phyloP scores from a whole-genome alignment of 1,140 invertebrate species.

The Leptopilina boulardi region DNA sequence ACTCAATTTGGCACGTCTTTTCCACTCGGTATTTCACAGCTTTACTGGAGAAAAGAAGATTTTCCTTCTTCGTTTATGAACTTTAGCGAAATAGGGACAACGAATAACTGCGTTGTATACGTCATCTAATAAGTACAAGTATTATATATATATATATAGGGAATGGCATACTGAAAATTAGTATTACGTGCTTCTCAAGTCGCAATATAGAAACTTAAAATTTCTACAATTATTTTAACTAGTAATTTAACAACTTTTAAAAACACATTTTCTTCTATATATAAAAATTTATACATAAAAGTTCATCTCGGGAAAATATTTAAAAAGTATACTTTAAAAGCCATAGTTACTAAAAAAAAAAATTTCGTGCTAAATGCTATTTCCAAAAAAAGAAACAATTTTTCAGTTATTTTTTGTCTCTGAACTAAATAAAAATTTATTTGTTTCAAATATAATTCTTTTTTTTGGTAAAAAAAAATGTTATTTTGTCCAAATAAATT shows the following conservation, averaged over 20 bases:
- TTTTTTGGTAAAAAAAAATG: no score
- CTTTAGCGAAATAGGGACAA: slow-evolving; percentile 41
- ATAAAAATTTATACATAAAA: no score
- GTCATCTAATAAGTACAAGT: slow-evolving; percentile 35
- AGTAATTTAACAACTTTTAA: slow-evolving; percentile 12
- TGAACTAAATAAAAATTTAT: no score
- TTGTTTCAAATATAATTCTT: no score
- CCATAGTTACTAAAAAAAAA: no score
- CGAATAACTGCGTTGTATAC: slow-evolving; percentile 43
- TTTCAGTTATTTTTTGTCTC: no score
- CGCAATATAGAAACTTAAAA: background rate
- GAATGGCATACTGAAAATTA: slow-evolving; percentile 51
- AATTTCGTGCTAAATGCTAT: no score
- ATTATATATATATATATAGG: slow-evolving; percentile 36
- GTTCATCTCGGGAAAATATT: no score
- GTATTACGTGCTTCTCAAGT: slow-evolving; percentile 39
- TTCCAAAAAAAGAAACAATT: no score
- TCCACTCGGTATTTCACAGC: slow-evolving; percentile 44
- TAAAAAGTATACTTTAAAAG: no score
- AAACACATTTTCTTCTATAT: slow-evolving; percentile 11
- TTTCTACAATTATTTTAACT: slow-evolving; percentile 1
- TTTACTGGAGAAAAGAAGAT: slow-evolving; percentile 44
- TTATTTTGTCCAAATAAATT: no score
- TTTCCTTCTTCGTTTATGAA: slow-evolving; percentile 48
- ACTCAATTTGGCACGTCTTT: slow-evolving; percentile 45